Conservation (phyloP, 2,888 invertebrate genomes). For the Schizotus pectinicornis region DNA sequence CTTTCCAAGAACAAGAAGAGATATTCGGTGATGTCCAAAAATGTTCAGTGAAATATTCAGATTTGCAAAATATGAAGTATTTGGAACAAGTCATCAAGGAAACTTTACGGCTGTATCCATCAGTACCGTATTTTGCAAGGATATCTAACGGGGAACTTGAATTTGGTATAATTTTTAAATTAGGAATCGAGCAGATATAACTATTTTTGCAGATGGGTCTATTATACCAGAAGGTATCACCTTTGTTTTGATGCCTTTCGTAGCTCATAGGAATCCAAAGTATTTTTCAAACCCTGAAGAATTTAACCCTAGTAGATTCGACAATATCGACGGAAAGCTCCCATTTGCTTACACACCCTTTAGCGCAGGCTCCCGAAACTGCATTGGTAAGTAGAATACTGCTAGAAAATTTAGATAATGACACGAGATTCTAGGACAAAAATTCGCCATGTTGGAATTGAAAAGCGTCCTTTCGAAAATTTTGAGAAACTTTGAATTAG, state of each 20-base stretch:
- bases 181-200: not conserved
- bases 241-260: conserved; percentile 55
- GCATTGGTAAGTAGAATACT: not conserved
- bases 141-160: conserved; percentile 43
- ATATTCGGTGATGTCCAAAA: conserved; percentile 47
- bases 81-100: conserved; percentile 64
- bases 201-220: conserved; percentile 27
- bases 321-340: not conserved
- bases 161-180: too few species aligned
- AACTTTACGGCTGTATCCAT: conserved; percentile 61
- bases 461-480: conserved; percentile 9
- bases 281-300: conserved; percentile 62
- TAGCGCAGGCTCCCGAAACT: conserved; percentile 1
- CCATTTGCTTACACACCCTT: not conserved
- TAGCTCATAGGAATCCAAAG: conserved; percentile 61
- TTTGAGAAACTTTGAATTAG: conserved; percentile 9
- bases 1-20: conserved; percentile 51
- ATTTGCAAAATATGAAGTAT: conserved; percentile 63
- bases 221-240: conserved; percentile 52
- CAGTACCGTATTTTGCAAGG: conserved; percentile 62
- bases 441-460: conserved; percentile 19
- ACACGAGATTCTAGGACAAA: conserved; percentile 10
- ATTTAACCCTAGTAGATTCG: conserved; percentile 63
- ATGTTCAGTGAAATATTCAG: conserved; percentile 44
- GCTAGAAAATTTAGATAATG: not conserved